Evolutionary conservation across 2,113 vertebrate species (phyloP), one percentile per base, ranked within the genome.

Genomic region (Tachuris rubrigastra): DNA sequence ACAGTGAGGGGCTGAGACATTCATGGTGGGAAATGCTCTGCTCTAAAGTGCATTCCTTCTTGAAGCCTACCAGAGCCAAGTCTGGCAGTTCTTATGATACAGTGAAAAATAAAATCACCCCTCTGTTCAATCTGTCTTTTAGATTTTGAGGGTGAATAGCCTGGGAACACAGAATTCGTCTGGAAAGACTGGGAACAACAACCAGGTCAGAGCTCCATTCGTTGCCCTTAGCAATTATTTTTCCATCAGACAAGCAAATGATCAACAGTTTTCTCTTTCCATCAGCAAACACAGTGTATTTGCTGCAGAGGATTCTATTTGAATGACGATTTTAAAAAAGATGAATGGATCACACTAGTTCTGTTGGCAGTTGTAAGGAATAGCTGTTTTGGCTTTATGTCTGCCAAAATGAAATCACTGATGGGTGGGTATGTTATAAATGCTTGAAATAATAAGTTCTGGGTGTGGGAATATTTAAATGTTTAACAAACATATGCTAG

Each of bases 401-500:
- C 85, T 96, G 91, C 91, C 89, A 93, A 41, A 87, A 82, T 58
- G 33, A 90, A 93, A 90, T 92, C 83, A 39, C 85, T 86, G 49
- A 76, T 77, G 89, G 78, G 92, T 91, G 92, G 81, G 62, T 62
- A 68, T 62, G 74, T 91, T 80, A 88, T 8, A 93, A 87, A 90
- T 47, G 53, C 37, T 75, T 91, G 77, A 69, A 91, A 93, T 68
- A 95, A 96, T 78, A 76, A 75, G 52, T 52, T 93, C 75, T 60
- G 81, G 85, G 69, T 95, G 86, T 85, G 85, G 68, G 85, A 82
- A 85, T 91, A 83, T 81, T 93, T 86, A 91, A 95, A 83, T 92
- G 47, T 91, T 96, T 91, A 93, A 88, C 82, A 93, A 97, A 89
- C 87, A 97, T 50, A 97, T 92, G 91, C 59, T 80, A 82, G 85